Evolutionary conservation across 2,888 invertebrate species (phyloP), one percentile per base, ranked within the genome.

Genomic region (Agapostemon virescens): DNA sequence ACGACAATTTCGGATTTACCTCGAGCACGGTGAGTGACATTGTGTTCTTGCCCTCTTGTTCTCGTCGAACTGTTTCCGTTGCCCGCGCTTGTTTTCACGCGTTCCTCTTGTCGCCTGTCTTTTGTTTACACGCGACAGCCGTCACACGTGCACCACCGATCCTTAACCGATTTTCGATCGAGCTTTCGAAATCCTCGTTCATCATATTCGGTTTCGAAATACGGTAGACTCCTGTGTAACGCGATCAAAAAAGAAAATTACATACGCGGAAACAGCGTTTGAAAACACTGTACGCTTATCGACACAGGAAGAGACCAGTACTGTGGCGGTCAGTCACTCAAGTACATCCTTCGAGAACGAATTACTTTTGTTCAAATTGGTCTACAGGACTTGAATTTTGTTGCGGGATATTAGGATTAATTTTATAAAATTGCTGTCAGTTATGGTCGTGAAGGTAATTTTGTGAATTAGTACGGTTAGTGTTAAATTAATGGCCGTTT

Each of bases 1-100:
- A 89, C 83, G 90, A 90, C 70, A 92, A 92, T 90, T 89, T 90
- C 70, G 92, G 91, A 89, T 92, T 91, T 90, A 90, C 89, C 9
- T 89, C 90, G 45, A 92, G 92, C 77, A 88, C 90, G 89, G 92
- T 92, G 79, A 91, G 92, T 90, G 66, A 70, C 68, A 63, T 55
- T 77, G 55, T 30, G 49, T 11, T 13, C 33, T 13, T 55, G 33
- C 9, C 52, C 40, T 40, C 20, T 75, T 58, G 20, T n/a, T 38
- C 30, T 0, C 9, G 30, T 38, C 45, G 26, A 9, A 36, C 23
- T n/a, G 38, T 38, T 11, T 11, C 45, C 45, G 23, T 11, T 20
- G 7, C 9, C 30, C 26, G n/a, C 63, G 23, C 9, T n/a, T 45
- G 66, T 63, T 74, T 64, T 23, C 15, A 69, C 15, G 2, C 40